phyloP scores from a whole-genome alignment of 2,888 invertebrate genomes.

The Agonopterix heracliana region DNA sequence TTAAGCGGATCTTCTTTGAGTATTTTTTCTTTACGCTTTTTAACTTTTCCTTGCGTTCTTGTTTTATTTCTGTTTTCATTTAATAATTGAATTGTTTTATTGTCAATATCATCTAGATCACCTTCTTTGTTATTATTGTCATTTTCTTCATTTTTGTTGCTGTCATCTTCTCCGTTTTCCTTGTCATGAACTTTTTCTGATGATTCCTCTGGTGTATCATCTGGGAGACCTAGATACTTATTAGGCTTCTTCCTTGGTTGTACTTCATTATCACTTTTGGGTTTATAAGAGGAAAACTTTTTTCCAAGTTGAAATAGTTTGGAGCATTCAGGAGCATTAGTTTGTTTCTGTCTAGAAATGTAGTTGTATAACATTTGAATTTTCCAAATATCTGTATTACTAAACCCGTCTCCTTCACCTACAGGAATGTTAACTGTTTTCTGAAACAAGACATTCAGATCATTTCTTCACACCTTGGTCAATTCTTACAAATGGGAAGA shows the following conservation, averaged over 20 bases:
- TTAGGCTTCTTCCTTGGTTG: slow-evolving; percentile 32
- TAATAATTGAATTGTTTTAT: no score
- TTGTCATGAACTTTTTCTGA: slow-evolving; percentile 3
- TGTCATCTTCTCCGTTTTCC: slow-evolving; percentile 7
- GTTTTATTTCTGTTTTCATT: slow-evolving; percentile 2
- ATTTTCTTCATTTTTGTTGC: not conserved
- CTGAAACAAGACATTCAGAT: not conserved
- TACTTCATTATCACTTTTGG: slow-evolving; percentile 6
- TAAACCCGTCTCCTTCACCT: not conserved
- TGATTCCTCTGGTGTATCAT: not conserved
- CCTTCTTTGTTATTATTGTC: slow-evolving; percentile 10
- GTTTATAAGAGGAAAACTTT: slow-evolving; percentile 19
- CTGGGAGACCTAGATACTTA: slow-evolving; percentile 26
- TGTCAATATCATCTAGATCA: slow-evolving; percentile 10
- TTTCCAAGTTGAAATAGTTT: slow-evolving; percentile 36
- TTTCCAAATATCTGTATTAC: not conserved
- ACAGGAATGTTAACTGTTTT: not conserved
- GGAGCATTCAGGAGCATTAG: slow-evolving; percentile 27
- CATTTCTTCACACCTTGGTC: no score
- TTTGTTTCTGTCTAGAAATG: slow-evolving; percentile 10
- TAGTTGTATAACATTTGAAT: slow-evolving; percentile 7
- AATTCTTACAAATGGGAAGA: no score
- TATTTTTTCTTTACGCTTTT: slow-evolving; percentile 1
- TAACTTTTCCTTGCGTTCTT: slow-evolving; percentile 13
- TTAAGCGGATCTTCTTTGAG: not conserved